Conservation (phyloP, 2,888 invertebrate genomes). For the Rhagium mordax region DNA sequence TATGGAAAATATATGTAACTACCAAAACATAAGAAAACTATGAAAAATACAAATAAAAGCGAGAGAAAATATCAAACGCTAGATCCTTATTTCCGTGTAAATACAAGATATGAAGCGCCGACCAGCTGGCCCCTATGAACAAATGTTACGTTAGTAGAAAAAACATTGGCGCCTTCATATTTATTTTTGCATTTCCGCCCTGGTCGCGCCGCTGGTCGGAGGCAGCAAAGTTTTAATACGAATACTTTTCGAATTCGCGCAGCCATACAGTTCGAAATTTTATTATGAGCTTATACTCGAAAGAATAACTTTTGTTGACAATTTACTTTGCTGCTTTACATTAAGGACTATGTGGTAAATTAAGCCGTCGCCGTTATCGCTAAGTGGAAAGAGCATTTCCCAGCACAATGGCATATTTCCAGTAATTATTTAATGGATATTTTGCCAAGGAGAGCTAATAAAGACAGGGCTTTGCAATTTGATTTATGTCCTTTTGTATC, state of each 20-base stretch:
- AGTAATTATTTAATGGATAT: slow-evolving; percentile 52
- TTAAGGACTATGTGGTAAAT: slow-evolving; percentile 37
- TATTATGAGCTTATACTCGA: slow-evolving; percentile 18
- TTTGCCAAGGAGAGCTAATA: slow-evolving; percentile 49
- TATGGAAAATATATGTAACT: no score
- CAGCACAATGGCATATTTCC: slow-evolving; percentile 43
- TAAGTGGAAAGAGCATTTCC: slow-evolving; percentile 40
- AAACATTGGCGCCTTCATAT: no score
- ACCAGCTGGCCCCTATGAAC: no score
- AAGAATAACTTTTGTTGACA: slow-evolving; percentile 42
- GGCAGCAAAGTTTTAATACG: slow-evolving; percentile 7
- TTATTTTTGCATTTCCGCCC: no score
- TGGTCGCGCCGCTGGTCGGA: background rate
- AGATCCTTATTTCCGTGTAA: no score
- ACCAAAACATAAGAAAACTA: no score
- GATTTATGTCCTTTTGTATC: slow-evolving; percentile 51
- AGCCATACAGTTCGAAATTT: slow-evolving; percentile 19
- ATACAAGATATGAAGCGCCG: no score
- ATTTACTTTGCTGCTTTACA: slow-evolving; percentile 37
- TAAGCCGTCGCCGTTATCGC: slow-evolving; percentile 36
- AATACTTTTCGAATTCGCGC: slow-evolving; percentile 6
- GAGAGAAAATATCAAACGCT: no score
- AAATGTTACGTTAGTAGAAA: no score
- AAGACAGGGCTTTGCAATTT: slow-evolving; percentile 48
- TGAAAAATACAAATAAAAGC: no score